These are phyloP conservation scores for Cephus pygmeus DNA, from an alignment of 2,888 invertebrate genomes.

Conservation along the genomic window DNA sequence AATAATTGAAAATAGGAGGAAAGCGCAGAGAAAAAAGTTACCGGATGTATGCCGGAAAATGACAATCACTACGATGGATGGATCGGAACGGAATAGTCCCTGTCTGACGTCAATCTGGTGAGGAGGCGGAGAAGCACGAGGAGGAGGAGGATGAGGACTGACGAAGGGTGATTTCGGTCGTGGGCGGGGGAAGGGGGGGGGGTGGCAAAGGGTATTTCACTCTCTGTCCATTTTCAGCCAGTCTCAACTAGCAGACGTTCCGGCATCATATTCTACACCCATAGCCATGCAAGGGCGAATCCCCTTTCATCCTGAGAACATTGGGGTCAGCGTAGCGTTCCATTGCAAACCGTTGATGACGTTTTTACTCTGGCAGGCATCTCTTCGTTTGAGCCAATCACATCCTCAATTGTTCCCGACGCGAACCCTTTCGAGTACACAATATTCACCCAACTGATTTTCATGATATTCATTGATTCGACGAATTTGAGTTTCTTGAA, in stretches of 20 bases:
- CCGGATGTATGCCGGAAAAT: constrained; percentile 64
- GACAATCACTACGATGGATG: constrained; percentile 60
- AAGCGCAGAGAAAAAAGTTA: constrained; percentile 49
- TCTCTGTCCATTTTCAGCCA: constrained; percentile 2
- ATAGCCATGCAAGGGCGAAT: not conserved
- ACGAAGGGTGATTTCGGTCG: not conserved
- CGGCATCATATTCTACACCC: not conserved
- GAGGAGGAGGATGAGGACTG: not conserved
- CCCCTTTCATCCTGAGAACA: not conserved
- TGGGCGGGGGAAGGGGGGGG: not conserved
- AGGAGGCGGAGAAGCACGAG: constrained; percentile 15
- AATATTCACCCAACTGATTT: not conserved
- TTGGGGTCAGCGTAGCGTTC: not conserved
- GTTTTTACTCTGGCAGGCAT: not conserved
- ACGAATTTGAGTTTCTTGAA: not conserved
- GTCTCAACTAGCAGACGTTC: not conserved
- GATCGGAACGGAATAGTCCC: constrained; percentile 44
- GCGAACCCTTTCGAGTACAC: not conserved
- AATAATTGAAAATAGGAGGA: constrained; percentile 59
- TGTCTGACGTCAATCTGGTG: constrained; percentile 56
- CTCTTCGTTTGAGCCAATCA: not conserved
- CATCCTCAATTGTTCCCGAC: not conserved
- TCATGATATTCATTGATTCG: not conserved
- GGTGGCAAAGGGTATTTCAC: not conserved
- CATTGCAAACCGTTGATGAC: not conserved